A percentile compares a stretch with the other conserved stretches of the same genome.
These are phyloP conservation scores for Nesogale talazaci DNA, from an alignment of 2,113 vertebrate genomes.

Conservation along the genomic window DNA sequence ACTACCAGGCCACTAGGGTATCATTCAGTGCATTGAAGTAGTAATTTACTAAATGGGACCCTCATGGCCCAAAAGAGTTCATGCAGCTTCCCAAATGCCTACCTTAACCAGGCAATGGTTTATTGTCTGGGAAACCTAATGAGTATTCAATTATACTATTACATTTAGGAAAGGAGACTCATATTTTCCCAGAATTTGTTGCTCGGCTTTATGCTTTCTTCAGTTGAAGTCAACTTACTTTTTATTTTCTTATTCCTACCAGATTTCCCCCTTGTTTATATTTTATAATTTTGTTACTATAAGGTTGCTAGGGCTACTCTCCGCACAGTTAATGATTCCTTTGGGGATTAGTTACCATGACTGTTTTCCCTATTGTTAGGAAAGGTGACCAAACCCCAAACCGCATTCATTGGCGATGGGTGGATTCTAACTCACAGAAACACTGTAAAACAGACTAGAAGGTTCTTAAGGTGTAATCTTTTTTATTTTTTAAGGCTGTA, in stretches of 20 bases:
- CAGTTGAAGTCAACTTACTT: conserved; percentile 29
- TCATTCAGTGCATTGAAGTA: conserved; percentile 69
- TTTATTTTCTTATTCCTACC: not conserved
- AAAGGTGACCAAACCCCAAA: not conserved
- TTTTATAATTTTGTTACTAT: conserved; percentile 42
- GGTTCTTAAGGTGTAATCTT: not conserved
- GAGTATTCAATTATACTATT: conserved; percentile 61
- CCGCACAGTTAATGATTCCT: not conserved
- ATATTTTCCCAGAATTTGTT: conserved; percentile 53
- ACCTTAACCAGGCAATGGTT: conserved; percentile 75
- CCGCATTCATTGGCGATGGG: not conserved
- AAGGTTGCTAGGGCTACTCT: not conserved
- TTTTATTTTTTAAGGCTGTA: not conserved
- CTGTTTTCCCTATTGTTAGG: conserved; percentile 51
- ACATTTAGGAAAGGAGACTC: conserved; percentile 49
- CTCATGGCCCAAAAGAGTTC: conserved; percentile 70
- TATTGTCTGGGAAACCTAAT: conserved; percentile 65
- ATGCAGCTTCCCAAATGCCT: conserved; percentile 68
- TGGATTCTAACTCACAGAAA: not conserved
- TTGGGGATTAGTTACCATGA: conserved; percentile 37
- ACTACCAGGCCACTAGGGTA: conserved; percentile 61
- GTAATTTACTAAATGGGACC: conserved; percentile 76
- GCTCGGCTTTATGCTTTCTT: conserved; percentile 32
- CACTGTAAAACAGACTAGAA: not conserved
- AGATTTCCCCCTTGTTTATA: not conserved